Evolutionary conservation across 2,113 vertebrate genomes (phyloP), one percentile per base, ranked within the genome.

Genomic region (Montifringilla adamsi): DNA sequence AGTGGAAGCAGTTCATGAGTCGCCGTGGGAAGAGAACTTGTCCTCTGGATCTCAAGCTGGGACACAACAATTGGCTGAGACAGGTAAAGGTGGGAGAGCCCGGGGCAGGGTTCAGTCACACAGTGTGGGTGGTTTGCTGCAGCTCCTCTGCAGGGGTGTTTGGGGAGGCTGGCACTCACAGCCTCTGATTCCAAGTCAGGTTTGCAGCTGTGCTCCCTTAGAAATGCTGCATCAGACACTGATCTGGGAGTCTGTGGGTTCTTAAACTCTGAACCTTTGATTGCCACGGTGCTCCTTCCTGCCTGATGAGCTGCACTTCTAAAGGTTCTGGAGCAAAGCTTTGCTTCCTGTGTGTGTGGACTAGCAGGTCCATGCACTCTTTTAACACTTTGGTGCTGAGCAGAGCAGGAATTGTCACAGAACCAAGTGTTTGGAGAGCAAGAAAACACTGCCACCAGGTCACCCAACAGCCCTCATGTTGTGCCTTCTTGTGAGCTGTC

Each of bases 51-150:
- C 99, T 99, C 89, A 99, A 99, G 85, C 98, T 99, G 95, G 99
- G 99, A 43, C 99, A 99, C 94, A 99, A 99, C 97, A 99, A 99
- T 92, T 99, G 99, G 99, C 97, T 99, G 78, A 97, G 99, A 46
- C 99, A 99, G 97, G 99, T 99, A 68, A 70, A 63, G 1, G 33
- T 14, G 76, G 47, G 23, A 72, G 58, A 63, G 26, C 59, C 62
- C n/a, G 1, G 28, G 31, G 7, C 59, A 50, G 49, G 31, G 37
- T 1, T 67, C 43, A 10, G 11, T 17, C 69, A 3, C 67, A 17
- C 44, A 26, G 6, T 23, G 28, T 5, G 60, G 68, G 11, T 15
- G 37, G 1, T 49, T 44, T 60, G 39, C n/a, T 2, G 9, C 49
- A 15, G 23, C 12, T 63, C 47, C 18, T 33, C 23, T 66, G 44